phyloP scores from a whole-genome alignment of 2,113 vertebrate genomes.

The Toxostoma redivivum region DNA sequence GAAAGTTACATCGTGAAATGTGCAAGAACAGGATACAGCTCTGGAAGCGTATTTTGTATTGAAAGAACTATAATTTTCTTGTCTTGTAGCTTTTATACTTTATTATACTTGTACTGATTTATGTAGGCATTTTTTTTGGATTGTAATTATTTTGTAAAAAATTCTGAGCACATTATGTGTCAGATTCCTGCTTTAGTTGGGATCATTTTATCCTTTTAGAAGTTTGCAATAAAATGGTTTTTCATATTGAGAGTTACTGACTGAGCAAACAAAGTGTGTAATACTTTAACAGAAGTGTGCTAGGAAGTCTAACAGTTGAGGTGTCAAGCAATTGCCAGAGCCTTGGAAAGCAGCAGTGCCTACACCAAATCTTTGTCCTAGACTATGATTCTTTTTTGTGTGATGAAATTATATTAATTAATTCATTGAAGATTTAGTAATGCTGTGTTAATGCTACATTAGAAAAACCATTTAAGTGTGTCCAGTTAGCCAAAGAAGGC shows the following conservation, averaged over 20 bases:
- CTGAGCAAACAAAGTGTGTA: neutral
- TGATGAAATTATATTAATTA: neutral
- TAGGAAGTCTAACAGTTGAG: neutral
- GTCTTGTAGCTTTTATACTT: neutral
- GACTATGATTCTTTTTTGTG: neutral
- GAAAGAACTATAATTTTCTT: neutral
- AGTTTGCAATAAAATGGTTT: constrained; percentile 44
- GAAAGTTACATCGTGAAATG: constrained; percentile 52
- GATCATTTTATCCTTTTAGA: neutral
- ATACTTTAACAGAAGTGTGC: neutral
- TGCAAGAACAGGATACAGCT: neutral
- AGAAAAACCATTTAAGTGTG: neutral
- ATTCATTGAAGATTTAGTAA: neutral
- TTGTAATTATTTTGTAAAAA: constrained; percentile 23
- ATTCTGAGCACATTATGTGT: neutral
- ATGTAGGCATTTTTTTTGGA: neutral
- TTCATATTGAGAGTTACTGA: neutral
- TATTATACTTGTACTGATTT: neutral
- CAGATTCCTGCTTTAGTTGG: neutral
- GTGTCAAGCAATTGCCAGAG: neutral
- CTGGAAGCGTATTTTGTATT: neutral
- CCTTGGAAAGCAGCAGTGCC: neutral
- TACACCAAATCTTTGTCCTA: neutral
- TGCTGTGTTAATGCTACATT: neutral
- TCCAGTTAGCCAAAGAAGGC: neutral